Conservation (phyloP, 2,888 invertebrate species). For the Siphonodentalium dalli region DNA sequence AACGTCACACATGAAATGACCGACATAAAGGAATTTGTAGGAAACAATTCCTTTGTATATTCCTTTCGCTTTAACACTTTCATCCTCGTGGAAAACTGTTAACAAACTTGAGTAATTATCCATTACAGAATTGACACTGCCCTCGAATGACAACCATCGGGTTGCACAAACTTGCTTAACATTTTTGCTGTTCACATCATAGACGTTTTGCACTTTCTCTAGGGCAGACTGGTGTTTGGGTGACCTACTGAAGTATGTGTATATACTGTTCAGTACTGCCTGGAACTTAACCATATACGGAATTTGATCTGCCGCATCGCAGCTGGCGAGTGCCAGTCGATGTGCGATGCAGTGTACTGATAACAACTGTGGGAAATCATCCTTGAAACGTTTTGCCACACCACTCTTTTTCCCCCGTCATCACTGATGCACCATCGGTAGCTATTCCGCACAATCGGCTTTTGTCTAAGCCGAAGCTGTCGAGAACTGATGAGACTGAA, state of each 20-base stretch:
- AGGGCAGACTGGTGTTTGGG: conserved; percentile 21
- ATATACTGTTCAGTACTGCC: conserved; percentile 23
- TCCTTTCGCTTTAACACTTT: conserved; percentile 18
- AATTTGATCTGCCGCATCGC: conserved; percentile 24
- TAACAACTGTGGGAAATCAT: conserved; percentile 16
- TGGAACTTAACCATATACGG: conserved; percentile 30
- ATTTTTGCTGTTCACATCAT: background rate
- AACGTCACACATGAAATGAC: too few relatives aligned
- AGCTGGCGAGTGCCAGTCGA: conserved; percentile 23
- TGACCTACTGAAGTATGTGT: conserved; percentile 23
- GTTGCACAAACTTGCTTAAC: conserved; percentile 16
- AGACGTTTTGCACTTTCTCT: conserved; percentile 5
- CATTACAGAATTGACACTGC: conserved; percentile 20
- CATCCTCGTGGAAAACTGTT: conserved; percentile 12
- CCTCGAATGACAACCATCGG: conserved; percentile 21
- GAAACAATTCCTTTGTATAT: too few relatives aligned
- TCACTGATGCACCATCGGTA: conserved; percentile 28
- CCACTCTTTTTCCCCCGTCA: conserved; percentile 26
- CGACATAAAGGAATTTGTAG: too few relatives aligned
- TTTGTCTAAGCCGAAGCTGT: too few relatives aligned
- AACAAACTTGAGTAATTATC: conserved; percentile 3
- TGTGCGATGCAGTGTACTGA: conserved; percentile 31
- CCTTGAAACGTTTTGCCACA: conserved; percentile 24
- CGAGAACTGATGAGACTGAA: too few relatives aligned
- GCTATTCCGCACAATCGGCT: too few relatives aligned